phyloP scores from a whole-genome alignment of 2,113 vertebrate species.

The Craseonycteris thonglongyai region DNA sequence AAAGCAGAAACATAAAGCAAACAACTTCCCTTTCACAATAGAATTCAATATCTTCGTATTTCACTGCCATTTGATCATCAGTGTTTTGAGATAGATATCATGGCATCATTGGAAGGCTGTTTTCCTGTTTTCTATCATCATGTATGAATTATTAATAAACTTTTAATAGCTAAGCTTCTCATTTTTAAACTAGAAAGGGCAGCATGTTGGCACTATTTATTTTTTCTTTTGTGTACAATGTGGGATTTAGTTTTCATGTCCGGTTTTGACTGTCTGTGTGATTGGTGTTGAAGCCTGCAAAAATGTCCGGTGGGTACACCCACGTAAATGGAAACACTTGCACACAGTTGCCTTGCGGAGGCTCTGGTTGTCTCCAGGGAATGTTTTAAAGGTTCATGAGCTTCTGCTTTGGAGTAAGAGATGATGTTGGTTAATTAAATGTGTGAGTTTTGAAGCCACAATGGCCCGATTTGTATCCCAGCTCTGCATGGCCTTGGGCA shows the following conservation, averaged over 20 bases:
- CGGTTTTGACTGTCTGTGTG: background rate
- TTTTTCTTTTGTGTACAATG: background rate
- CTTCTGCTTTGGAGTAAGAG: background rate
- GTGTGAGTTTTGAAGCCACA: background rate
- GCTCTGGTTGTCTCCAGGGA: background rate
- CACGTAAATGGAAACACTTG: background rate
- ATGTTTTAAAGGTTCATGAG: background rate
- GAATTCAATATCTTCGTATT: background rate
- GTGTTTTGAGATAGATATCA: background rate
- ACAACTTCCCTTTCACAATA: background rate
- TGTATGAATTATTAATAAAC: background rate
- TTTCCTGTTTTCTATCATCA: background rate
- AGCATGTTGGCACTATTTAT: background rate
- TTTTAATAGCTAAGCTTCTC: background rate
- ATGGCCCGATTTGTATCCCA: background rate
- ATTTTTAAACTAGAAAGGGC: background rate
- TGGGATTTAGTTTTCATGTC: background rate
- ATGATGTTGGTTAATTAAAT: background rate
- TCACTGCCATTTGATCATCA: background rate
- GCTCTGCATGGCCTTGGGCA: background rate
- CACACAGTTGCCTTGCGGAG: background rate
- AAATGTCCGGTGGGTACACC: background rate
- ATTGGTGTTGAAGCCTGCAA: background rate
- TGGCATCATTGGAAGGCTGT: background rate
- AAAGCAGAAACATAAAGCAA: background rate